phyloP scores from a whole-genome alignment of 2,888 invertebrate genomes.

The Dolichopus griseipennis region DNA sequence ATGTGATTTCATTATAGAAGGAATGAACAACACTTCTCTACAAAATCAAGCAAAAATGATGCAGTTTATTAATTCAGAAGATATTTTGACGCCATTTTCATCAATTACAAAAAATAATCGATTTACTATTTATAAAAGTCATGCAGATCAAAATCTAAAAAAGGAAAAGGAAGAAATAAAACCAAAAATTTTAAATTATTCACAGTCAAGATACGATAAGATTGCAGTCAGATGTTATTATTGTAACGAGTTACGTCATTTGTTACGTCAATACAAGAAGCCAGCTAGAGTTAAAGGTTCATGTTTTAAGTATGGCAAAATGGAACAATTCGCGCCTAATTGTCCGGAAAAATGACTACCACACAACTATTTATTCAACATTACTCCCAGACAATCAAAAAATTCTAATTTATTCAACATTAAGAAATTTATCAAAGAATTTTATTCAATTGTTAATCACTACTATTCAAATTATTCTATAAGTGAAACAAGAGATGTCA shows the following conservation, averaged over 20 bases:
- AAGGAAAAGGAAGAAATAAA: neutral
- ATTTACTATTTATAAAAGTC: too few relatives aligned
- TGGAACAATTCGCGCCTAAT: neutral
- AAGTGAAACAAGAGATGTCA: too few relatives aligned
- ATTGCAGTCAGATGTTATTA: neutral
- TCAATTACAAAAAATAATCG: too few relatives aligned
- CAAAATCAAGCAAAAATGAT: neutral
- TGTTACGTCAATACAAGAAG: neutral
- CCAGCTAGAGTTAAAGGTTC: neutral
- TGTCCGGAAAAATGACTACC: constrained; percentile 2
- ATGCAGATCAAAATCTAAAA: too few relatives aligned
- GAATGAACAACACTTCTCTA: neutral
- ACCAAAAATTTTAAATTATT: too few relatives aligned
- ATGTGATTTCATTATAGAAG: neutral
- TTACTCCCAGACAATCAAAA: too few relatives aligned
- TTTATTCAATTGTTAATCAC: too few relatives aligned
- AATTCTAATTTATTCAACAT: too few relatives aligned
- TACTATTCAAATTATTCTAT: too few relatives aligned
- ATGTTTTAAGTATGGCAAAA: neutral
- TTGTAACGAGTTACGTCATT: neutral
- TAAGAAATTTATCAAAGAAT: too few relatives aligned
- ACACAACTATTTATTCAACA: neutral
- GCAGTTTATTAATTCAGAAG: neutral
- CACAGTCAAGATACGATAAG: neutral
- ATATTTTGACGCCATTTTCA: neutral